A percentile compares a stretch with the other conserved stretches of the same genome.
Conservation (phyloP, 2,797 vertebrate species). For the Fundulus diaphanus region DNA sequence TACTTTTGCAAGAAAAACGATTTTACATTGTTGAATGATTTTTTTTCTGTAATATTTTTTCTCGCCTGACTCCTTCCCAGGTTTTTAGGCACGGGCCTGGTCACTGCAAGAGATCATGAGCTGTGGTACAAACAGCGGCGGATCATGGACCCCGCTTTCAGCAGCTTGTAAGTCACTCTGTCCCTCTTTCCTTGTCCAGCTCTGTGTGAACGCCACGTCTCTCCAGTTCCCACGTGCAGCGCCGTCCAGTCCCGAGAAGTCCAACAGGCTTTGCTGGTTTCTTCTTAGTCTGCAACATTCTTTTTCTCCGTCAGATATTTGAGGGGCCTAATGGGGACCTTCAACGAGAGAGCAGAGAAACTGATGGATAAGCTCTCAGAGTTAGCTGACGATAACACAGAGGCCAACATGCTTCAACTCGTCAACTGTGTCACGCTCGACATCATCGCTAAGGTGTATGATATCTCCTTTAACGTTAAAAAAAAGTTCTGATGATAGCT, state of each 20-base stretch:
- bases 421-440: constrained; percentile 86
- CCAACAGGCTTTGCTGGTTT: background rate
- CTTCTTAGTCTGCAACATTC: background rate
- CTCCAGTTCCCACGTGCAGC: background rate
- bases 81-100: constrained; percentile 87
- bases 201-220: background rate
- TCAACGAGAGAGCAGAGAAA: constrained; percentile 90
- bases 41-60: background rate
- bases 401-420: constrained; percentile 82
- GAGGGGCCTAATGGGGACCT: constrained; percentile 84
- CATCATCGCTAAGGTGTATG: constrained; percentile 87
- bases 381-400: constrained; percentile 75
- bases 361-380: constrained; percentile 86
- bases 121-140: constrained; percentile 89
- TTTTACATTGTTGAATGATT: background rate
- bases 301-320: constrained; percentile 80
- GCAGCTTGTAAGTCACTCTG: constrained; percentile 57
- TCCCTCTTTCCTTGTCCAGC: background rate
- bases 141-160: constrained; percentile 92
- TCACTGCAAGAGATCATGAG: constrained; percentile 82
- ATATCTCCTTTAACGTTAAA: background rate
- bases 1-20: background rate
- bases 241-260: background rate
- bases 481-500: no score
- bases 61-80: constrained; percentile 60